Evolutionary conservation across 2,797 vertebrate species (phyloP).

Genomic region (Salmo trutta): DNA sequence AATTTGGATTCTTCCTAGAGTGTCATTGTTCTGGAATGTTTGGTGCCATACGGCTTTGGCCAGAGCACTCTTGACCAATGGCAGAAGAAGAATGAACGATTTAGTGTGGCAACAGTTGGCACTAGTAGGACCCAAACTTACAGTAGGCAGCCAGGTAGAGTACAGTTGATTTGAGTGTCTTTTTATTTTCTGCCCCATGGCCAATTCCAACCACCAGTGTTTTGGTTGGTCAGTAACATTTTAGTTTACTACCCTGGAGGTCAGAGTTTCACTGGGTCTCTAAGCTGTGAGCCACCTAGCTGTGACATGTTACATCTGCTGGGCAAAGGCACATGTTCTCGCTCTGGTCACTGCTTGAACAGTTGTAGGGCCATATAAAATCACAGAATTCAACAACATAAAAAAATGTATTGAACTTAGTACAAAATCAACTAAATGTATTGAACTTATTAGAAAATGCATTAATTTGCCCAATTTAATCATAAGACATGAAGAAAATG

Average conservation of each 20-base stretch:
- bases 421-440: too few species aligned
- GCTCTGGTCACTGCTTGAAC: not conserved
- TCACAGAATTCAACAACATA: too few species aligned
- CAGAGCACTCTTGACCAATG: not conserved
- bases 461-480: too few species aligned
- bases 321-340: not conserved
- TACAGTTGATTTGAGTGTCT: too few species aligned
- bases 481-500: too few species aligned
- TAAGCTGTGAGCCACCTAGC: conserved; percentile 3
- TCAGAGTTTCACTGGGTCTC: not conserved
- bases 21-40: not conserved
- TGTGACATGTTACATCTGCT: conserved; percentile 18
- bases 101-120: not conserved
- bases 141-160: too few species aligned
- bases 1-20: not conserved
- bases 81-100: not conserved
- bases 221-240: not conserved
- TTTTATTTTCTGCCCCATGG: not conserved
- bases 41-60: not conserved
- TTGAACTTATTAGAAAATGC: too few species aligned
- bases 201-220: not conserved
- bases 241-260: not conserved
- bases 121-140: too few species aligned
- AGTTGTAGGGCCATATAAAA: too few species aligned
- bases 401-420: too few species aligned